Percentiles rank a stretch among this genome's conserved stretches.
These are phyloP conservation scores for Lacanobia wlatinum DNA, from an alignment of 2,888 invertebrate species.

Conservation along the genomic window DNA sequence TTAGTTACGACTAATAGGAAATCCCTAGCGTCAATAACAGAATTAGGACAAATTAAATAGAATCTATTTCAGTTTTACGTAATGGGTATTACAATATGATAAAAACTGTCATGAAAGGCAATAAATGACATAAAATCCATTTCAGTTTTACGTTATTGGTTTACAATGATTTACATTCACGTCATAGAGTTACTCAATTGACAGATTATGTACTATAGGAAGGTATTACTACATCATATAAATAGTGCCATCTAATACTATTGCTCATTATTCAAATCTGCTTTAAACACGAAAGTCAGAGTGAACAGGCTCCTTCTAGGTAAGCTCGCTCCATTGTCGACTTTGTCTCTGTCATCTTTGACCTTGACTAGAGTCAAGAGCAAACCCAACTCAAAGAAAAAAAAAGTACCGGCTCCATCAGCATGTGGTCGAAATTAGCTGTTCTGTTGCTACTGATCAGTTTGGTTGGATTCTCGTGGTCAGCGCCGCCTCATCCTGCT, in stretches of 20 bases:
- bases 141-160: too few species aligned
- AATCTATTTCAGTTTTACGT: neutral
- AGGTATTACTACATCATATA: neutral
- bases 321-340: too few species aligned
- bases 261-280: neutral
- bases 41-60: neutral
- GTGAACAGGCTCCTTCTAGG: too few species aligned
- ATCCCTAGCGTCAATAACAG: neutral
- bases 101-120: too few species aligned
- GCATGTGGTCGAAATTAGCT: constrained; percentile 13
- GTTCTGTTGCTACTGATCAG: constrained; percentile 5
- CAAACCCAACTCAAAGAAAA: too few species aligned
- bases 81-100: neutral
- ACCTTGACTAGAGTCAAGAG: too few species aligned
- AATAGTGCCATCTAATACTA: neutral
- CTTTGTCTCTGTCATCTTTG: too few species aligned
- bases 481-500: neutral
- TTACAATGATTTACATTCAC: neutral
- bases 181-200: neutral
- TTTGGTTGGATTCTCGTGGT: constrained; percentile 8
- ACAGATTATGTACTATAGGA: neutral
- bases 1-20: neutral
- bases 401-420: neutral
- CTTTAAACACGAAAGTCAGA: neutral
- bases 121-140: too few species aligned